These are phyloP conservation scores for Dilophus febrilis DNA, from an alignment of 2,888 invertebrate species.

Conservation along the genomic window DNA sequence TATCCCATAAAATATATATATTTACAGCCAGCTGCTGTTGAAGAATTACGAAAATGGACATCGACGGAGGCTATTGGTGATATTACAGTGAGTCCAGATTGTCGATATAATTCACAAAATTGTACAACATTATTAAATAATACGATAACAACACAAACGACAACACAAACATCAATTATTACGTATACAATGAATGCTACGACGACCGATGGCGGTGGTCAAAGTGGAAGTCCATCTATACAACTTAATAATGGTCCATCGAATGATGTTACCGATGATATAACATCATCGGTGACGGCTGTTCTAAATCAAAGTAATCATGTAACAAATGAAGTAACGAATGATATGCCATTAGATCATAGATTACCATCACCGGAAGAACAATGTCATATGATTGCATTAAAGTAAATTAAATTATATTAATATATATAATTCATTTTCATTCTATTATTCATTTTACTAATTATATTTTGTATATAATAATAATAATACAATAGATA, in stretches of 20 bases:
- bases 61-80: slow-evolving; percentile 68
- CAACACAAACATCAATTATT: slow-evolving; percentile 19
- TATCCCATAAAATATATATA: too few species aligned
- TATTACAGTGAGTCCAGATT: slow-evolving; percentile 62
- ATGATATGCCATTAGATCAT: slow-evolving; percentile 54
- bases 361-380: slow-evolving; percentile 77
- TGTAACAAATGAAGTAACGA: slow-evolving; percentile 33
- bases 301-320: slow-evolving; percentile 17
- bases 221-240: neutral
- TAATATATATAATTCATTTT: neutral
- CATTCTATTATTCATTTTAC: too few species aligned
- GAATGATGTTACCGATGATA: slow-evolving; percentile 6
- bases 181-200: slow-evolving; percentile 28
- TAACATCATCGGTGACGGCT: slow-evolving; percentile 1
- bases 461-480: neutral
- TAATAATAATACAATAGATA: slow-evolving; percentile 38
- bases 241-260: slow-evolving; percentile 1
- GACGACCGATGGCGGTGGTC: slow-evolving; percentile 21
- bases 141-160: neutral
- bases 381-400: slow-evolving; percentile 63
- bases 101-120: slow-evolving; percentile 30
- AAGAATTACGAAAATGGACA: slow-evolving; percentile 69
- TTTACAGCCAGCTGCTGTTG: slow-evolving; percentile 68
- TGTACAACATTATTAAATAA: slow-evolving; percentile 19
- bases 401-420: slow-evolving; percentile 42